Evolutionary conservation across 2,888 invertebrate genomes (phyloP), one percentile per base, ranked within the genome.

Genomic region (Lasioglossum figueresi): DNA sequence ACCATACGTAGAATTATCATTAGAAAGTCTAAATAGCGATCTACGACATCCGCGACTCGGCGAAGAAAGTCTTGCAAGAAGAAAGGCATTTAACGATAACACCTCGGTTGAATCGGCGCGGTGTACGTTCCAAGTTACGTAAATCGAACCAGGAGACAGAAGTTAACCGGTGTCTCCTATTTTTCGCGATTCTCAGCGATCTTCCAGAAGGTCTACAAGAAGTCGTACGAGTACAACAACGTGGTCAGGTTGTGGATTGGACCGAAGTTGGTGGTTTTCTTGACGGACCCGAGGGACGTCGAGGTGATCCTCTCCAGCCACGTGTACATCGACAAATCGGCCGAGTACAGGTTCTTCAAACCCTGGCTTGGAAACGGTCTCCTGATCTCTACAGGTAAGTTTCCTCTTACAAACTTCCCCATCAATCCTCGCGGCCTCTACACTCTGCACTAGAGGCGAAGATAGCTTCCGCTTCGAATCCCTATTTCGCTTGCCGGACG

Each of bases 281-380:
- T 98, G 90, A 96, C 96, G 87, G 97, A 98, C 92, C 98, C 98
- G 31, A 96, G 97, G 4, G 98, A 98, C 92, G 97, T 97, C 59
- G 98, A 98, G 94, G 95, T 97, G 75, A 96, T 98, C 89, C 96
- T 98, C 34, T 97, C 97, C 93, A 98, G 98, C 90, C 97, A 97
- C 92, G 97, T 97, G 2, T 97, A 97, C 94, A 97, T 98, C 89
- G 98, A 98, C 95, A 98, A 98, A 94, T 97, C 98, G 40, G 95
- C 96, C 19, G 98, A 98, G 92, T 98, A 98, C 95, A 96, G 96
- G 91, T 97, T 98, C 95, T 98, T 98, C 95, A 96, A 97, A 93
- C 98, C 98, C 0, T 98, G 98, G 98, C 96, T 98, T 83, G 98
- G 98, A 93, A 96, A 98, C 91, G 98, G 98, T 92, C 96, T 98